Evolutionary conservation across 2,797 vertebrate genomes (phyloP).

Genomic region (Rhyacichthys aspro): DNA sequence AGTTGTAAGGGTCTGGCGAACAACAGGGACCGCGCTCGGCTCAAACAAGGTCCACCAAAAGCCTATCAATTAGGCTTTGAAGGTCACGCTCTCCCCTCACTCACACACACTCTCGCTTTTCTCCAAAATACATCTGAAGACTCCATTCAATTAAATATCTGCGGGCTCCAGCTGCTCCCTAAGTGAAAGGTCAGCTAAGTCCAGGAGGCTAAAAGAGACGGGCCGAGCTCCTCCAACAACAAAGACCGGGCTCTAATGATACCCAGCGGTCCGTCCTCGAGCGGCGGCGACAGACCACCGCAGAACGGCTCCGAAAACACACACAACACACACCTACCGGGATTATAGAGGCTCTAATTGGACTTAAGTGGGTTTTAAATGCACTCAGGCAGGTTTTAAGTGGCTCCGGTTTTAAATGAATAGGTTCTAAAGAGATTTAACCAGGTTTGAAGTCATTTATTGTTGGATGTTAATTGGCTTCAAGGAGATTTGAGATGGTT

Average conservation of each 20-base stretch:
- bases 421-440: too few relatives aligned
- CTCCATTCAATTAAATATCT: conserved; percentile 97
- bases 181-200: conserved; percentile 96
- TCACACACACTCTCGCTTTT: conserved; percentile 50
- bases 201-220: conserved; percentile 87
- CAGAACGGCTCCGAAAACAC: conserved; percentile 72
- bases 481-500: too few relatives aligned
- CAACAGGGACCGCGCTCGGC: conserved; percentile 77
- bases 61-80: conserved; percentile 91
- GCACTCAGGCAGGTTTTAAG: too few relatives aligned
- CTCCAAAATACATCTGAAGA: conserved; percentile 91
- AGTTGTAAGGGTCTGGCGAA: conserved; percentile 84
- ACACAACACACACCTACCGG: too few relatives aligned
- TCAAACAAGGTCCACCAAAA: conserved; percentile 84
- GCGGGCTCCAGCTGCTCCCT: conserved; percentile 90
- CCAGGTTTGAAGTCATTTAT: too few relatives aligned
- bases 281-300: conserved; percentile 89
- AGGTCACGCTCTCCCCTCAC: conserved; percentile 80
- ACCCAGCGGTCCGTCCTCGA: conserved; percentile 92
- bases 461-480: too few relatives aligned
- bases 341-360: too few relatives aligned
- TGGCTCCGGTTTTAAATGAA: too few relatives aligned
- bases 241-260: conserved; percentile 89
- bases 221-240: conserved; percentile 79
- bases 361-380: too few relatives aligned